Evolutionary conservation across 2,113 vertebrate species (phyloP).

Genomic region (Myotis brandtii): DNA sequence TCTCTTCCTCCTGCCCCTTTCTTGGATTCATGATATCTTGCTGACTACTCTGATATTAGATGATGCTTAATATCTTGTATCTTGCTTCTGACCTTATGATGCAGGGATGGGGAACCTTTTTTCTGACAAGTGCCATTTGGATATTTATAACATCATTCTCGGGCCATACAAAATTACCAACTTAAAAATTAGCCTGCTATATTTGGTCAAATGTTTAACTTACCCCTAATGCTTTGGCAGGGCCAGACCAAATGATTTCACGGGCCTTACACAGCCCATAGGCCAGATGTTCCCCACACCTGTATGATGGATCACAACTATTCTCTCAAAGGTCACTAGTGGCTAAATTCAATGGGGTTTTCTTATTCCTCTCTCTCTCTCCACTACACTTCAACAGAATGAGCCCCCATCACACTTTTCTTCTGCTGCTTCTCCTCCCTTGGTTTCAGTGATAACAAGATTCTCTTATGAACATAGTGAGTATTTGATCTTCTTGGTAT

Average conservation of each 20-base stretch:
- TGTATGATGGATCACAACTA: background rate
- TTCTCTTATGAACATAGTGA: constrained; percentile 4
- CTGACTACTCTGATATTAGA: background rate
- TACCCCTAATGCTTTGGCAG: no score
- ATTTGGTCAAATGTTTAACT: no score
- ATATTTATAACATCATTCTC: no score
- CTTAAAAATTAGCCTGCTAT: no score
- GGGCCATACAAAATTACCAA: no score
- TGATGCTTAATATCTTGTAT: background rate
- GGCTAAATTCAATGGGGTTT: constrained; percentile 9
- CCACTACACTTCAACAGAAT: background rate
- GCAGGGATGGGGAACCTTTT: no score
- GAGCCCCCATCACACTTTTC: background rate
- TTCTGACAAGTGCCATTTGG: no score
- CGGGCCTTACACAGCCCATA: no score
- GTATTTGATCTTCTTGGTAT: background rate
- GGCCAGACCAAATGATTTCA: no score
- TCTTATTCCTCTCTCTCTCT: background rate
- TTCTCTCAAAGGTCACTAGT: background rate
- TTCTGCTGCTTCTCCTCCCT: background rate
- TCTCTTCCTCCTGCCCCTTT: background rate
- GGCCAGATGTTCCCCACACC: no score
- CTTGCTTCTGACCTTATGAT: background rate
- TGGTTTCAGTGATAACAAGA: constrained; percentile 24
- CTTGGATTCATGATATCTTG: background rate